Percentiles rank a stretch among this genome's conserved stretches.
Conservation (phyloP, 2,113 vertebrate genomes). For the Callospermophilus lateralis region DNA sequence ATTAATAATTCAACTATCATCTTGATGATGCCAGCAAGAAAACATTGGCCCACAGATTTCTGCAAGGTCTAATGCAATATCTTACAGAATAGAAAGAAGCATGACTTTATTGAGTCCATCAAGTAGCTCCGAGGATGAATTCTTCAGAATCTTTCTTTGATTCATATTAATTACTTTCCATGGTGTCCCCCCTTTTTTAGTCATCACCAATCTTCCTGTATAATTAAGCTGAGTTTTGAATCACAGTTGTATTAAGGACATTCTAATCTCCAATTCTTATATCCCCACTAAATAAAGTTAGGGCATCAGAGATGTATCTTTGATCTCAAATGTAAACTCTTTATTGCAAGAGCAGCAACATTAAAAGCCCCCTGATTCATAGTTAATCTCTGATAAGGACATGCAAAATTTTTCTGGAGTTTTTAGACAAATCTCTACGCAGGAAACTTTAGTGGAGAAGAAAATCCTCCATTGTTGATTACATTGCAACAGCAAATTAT, state of each 20-base stretch:
- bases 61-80: background rate
- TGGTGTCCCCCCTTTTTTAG: background rate
- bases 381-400: background rate
- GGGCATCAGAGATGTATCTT: background rate
- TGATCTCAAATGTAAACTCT: slow-evolving; percentile 2
- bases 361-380: background rate
- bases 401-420: background rate
- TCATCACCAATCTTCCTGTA: background rate
- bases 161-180: background rate
- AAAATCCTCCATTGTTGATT: background rate
- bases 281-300: slow-evolving; percentile 1
- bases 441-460: background rate
- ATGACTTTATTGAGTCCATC: background rate
- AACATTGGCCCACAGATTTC: slow-evolving; percentile 37
- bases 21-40: slow-evolving; percentile 47
- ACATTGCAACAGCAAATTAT: slow-evolving; percentile 5
- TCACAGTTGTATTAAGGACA: background rate
- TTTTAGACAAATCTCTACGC: background rate
- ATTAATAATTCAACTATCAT: slow-evolving; percentile 58
- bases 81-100: background rate
- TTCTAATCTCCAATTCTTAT: background rate
- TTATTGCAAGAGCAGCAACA: background rate
- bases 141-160: background rate
- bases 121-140: background rate
- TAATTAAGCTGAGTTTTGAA: background rate